A percentile compares a stretch with the other conserved stretches of the same genome.
phyloP scores from a whole-genome alignment of 2,888 invertebrate genomes.

The Lathronympha strigana region DNA sequence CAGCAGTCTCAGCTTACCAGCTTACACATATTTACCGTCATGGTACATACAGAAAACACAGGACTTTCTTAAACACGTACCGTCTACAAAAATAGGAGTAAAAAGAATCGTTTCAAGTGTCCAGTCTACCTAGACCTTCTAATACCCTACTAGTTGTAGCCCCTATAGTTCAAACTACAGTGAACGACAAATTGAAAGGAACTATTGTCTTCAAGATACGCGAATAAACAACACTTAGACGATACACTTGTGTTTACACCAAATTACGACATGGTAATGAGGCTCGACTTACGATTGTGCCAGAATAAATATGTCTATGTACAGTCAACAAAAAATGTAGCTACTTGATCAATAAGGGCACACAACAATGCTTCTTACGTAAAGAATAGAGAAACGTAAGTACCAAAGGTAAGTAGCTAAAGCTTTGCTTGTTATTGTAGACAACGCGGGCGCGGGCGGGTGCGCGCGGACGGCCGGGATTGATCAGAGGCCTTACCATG shows the following conservation, averaged over 20 bases:
- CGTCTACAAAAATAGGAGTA: slow-evolving; percentile 30
- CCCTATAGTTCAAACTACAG: background rate
- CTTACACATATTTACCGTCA: slow-evolving; percentile 5
- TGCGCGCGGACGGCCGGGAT: too few species aligned
- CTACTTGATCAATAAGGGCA: too few species aligned
- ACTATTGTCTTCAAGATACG: slow-evolving; percentile 31
- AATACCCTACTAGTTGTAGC: too few species aligned
- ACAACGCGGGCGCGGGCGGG: too few species aligned
- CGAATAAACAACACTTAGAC: slow-evolving; percentile 20
- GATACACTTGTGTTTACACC: slow-evolving; percentile 25
- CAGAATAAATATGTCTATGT: background rate
- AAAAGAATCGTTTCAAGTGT: slow-evolving; percentile 26
- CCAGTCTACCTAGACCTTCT: background rate
- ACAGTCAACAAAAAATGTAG: too few species aligned
- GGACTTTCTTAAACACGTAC: slow-evolving; percentile 1
- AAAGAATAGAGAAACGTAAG: too few species aligned
- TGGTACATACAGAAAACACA: slow-evolving; percentile 5
- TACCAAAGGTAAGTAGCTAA: too few species aligned
- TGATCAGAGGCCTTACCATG: too few species aligned
- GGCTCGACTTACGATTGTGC: background rate
- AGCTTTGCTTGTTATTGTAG: too few species aligned
- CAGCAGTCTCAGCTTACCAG: too few species aligned
- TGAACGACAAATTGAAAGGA: slow-evolving; percentile 22
- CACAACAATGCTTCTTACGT: too few species aligned
- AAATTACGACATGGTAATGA: slow-evolving; percentile 23